Evolutionary conservation across 1,140 invertebrate species (phyloP).

Genomic region (Aphelenchoides besseyi): DNA sequence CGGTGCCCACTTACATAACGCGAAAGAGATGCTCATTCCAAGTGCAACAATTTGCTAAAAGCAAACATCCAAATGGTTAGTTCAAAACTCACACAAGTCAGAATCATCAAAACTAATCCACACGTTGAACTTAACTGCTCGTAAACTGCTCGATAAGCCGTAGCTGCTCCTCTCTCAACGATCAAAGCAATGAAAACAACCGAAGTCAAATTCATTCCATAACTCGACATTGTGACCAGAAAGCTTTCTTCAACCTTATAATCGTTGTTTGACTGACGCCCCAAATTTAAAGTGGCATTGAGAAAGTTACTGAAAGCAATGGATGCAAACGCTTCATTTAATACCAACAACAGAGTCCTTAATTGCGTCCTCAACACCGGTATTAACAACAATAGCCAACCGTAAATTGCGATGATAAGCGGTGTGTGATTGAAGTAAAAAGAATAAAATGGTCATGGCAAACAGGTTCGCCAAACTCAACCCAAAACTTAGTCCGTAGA

Average conservation of each 20-base stretch:
- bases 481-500: neutral
- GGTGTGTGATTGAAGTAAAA: neutral
- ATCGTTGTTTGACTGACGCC: neutral
- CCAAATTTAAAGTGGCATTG: neutral
- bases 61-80: neutral
- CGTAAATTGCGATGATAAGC: conserved; percentile 10
- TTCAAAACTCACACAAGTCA: conserved; percentile 11
- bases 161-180: neutral
- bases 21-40: neutral
- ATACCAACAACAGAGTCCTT: neutral
- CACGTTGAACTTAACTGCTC: neutral
- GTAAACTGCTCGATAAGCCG: neutral
- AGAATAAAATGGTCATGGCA: neutral
- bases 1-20: neutral
- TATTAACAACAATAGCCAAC: neutral
- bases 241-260: neutral
- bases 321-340: neutral
- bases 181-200: conserved; percentile 10
- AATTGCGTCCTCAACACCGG: neutral
- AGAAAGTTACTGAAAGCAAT: conserved; percentile 10
- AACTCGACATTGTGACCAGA: neutral
- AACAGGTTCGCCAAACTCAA: conserved; percentile 2
- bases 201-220: conserved; percentile 6
- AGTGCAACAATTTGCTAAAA: neutral
- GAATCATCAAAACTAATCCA: neutral